Evolutionary conservation across 2,797 vertebrate genomes (phyloP).

Genomic region (Gila robusta): DNA sequence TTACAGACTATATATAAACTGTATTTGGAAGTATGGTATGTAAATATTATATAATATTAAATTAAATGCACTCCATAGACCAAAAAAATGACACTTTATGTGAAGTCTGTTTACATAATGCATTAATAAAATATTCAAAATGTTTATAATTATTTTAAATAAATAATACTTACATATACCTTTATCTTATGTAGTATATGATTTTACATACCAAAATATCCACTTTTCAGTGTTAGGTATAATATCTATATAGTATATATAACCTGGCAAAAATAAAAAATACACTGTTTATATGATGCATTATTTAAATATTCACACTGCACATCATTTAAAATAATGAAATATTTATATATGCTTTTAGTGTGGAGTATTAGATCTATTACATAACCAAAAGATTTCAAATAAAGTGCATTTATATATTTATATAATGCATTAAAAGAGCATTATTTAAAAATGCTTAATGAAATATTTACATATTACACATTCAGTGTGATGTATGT

Average conservation of each 20-base stretch:
- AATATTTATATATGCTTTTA: neutral
- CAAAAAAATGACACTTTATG: neutral
- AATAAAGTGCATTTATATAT: no score
- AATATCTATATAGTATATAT: neutral
- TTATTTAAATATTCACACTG: neutral
- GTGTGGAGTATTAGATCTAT: neutral
- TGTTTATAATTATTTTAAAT: neutral
- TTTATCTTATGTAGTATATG: neutral
- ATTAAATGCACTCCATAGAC: neutral
- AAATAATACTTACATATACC: neutral
- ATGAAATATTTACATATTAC: neutral
- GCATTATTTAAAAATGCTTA: neutral
- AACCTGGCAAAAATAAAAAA: neutral
- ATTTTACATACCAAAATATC: neutral
- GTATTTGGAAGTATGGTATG: neutral
- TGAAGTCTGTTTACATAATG: neutral
- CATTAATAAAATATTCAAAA: neutral
- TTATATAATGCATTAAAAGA: neutral
- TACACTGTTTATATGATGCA: neutral
- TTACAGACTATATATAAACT: neutral
- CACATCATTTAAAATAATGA: neutral
- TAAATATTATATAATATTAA: neutral
- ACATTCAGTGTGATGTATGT: no score
- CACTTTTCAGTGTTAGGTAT: neutral
- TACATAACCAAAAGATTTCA: neutral